Evolutionary conservation across 1,140 invertebrate species (phyloP).

Genomic region (Stenopsyche tienmushanensis): DNA sequence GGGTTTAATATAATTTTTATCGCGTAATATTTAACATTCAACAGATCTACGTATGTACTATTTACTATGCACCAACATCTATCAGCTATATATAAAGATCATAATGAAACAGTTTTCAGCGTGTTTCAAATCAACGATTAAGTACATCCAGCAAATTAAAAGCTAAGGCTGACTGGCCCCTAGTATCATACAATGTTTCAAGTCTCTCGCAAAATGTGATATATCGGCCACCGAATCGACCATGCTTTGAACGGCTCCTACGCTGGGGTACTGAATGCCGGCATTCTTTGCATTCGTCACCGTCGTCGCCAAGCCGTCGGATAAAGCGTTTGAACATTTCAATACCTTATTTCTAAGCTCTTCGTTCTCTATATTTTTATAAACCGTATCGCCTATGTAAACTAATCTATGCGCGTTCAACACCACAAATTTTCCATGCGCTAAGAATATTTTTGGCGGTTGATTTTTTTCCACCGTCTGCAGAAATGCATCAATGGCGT

Average conservation of each 20-base stretch:
- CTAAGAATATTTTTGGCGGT: slow-evolving; percentile 89
- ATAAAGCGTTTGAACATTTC: slow-evolving; percentile 79
- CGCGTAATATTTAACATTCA: too few species aligned
- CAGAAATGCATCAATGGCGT: slow-evolving; percentile 89
- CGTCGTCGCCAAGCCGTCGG: slow-evolving; percentile 78
- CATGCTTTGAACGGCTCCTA: slow-evolving; percentile 89
- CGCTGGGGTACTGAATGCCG: slow-evolving; percentile 86
- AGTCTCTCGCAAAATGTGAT: slow-evolving; percentile 72
- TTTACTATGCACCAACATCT: too few species aligned
- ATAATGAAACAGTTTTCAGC: too few species aligned
- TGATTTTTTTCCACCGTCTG: slow-evolving; percentile 89
- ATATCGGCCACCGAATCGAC: slow-evolving; percentile 85
- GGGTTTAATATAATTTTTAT: too few species aligned
- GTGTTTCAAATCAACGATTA: too few species aligned
- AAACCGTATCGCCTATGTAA: slow-evolving; percentile 90
- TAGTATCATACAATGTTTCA: slow-evolving; percentile 68
- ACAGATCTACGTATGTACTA: too few species aligned
- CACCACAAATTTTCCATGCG: slow-evolving; percentile 92
- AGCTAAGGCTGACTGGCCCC: slow-evolving; percentile 46
- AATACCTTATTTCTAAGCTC: slow-evolving; percentile 73
- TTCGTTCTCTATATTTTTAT: slow-evolving; percentile 72
- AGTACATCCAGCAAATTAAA: too few species aligned
- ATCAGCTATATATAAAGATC: too few species aligned
- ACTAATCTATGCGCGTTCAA: slow-evolving; percentile 90
- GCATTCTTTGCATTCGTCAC: slow-evolving; percentile 88